Conservation (phyloP, 2,797 vertebrate genomes). For the Apogon hyalosoma region DNA sequence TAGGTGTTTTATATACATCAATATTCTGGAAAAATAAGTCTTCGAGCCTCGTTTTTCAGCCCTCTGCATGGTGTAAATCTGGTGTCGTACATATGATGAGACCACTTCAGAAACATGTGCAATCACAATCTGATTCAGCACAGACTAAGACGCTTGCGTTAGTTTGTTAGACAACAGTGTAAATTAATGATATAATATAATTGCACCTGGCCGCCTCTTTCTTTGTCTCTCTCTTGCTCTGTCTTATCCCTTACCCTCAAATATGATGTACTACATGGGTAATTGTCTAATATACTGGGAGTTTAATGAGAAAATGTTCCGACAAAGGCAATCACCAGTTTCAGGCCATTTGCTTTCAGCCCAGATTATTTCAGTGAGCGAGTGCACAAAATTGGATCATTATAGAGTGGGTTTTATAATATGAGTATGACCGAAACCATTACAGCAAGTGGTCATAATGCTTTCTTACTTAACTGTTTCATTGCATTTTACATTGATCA, state of each 20-base stretch:
- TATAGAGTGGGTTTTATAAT: slow-evolving; percentile 64
- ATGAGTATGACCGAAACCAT: slow-evolving; percentile 51
- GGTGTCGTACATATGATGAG: slow-evolving; percentile 16
- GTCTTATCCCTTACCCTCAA: slow-evolving; percentile 37
- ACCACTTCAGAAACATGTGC: slow-evolving; percentile 22
- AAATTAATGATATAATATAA: slow-evolving; percentile 24
- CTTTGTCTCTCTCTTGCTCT: slow-evolving; percentile 1
- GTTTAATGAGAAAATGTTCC: slow-evolving; percentile 72
- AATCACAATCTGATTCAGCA: slow-evolving; percentile 45
- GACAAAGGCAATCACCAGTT: slow-evolving; percentile 62
- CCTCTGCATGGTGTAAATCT: slow-evolving; percentile 37
- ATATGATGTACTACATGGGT: slow-evolving; percentile 46
- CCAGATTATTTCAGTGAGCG: slow-evolving; percentile 66
- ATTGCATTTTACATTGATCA: slow-evolving; percentile 38
- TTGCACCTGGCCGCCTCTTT: slow-evolving; percentile 34
- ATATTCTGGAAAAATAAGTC: slow-evolving; percentile 13
- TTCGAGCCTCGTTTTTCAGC: slow-evolving; percentile 20
- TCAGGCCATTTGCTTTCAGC: slow-evolving; percentile 63
- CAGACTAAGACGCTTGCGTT: slow-evolving; percentile 18
- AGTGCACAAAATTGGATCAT: slow-evolving; percentile 69
- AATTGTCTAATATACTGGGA: slow-evolving; percentile 61
- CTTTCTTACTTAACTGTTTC: slow-evolving; percentile 50
- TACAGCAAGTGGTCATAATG: slow-evolving; percentile 34
- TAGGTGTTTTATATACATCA: not conserved
- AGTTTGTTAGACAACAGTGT: slow-evolving; percentile 17